Evolutionary conservation across 2,888 invertebrate species (phyloP).

Genomic region (Gastracanthus pulcherrimus): DNA sequence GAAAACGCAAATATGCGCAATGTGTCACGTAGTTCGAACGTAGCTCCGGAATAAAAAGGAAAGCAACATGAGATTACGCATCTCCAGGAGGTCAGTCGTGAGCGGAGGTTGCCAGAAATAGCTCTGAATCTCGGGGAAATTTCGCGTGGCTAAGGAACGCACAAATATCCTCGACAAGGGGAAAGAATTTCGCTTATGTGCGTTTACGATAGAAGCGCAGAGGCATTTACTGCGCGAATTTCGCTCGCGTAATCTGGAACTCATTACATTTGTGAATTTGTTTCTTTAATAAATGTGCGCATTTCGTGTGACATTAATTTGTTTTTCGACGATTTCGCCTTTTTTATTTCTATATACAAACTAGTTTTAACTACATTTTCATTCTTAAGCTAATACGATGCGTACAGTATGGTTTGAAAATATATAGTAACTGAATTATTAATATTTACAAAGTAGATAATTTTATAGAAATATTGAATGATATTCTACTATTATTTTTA

Average conservation of each 20-base stretch:
- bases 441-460: too few relatives aligned
- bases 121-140: conserved; percentile 63
- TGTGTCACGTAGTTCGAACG: background rate
- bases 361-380: background rate
- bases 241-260: background rate
- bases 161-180: conserved; percentile 33
- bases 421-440: too few relatives aligned
- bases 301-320: background rate
- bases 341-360: background rate
- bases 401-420: too few relatives aligned
- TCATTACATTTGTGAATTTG: background rate
- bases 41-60: conserved; percentile 31
- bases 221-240: background rate
- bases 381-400: too few relatives aligned
- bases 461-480: too few relatives aligned
- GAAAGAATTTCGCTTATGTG: conserved; percentile 17
- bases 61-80: conserved; percentile 62
- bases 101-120: conserved; percentile 67
- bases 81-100: conserved; percentile 64
- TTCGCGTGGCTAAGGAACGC: conserved; percentile 57
- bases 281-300: background rate
- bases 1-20: background rate
- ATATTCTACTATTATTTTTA: too few relatives aligned
- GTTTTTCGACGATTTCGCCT: background rate
- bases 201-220: background rate